Percentiles rank a stretch among this genome's conserved stretches.
Conservation (phyloP, 2,797 vertebrate genomes). For the Microctenopoma steveboyesi region DNA sequence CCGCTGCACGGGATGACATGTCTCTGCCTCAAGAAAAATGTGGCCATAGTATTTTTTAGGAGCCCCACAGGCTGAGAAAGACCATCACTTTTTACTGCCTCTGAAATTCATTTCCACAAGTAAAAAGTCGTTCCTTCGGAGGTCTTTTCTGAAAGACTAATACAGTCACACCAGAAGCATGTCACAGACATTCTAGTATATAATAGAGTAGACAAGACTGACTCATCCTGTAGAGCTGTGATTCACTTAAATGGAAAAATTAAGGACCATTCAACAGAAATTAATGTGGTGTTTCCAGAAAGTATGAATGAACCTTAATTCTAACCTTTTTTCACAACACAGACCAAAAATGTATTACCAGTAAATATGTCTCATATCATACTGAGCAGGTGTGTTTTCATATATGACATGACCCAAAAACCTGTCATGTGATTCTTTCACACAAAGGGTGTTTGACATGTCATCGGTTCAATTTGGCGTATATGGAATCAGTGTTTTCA, state of each 20-base stretch:
- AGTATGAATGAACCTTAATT: neutral
- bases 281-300: neutral
- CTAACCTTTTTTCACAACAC: neutral
- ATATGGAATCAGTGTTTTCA: no score
- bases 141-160: no score
- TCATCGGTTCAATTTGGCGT: no score
- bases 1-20: no score
- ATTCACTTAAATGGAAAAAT: conserved; percentile 8
- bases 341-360: neutral
- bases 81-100: neutral
- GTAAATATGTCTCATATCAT: no score
- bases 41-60: no score
- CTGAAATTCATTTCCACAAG: neutral
- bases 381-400: neutral
- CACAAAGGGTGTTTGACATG: neutral
- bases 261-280: conserved; percentile 10
- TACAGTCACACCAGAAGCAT: no score
- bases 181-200: no score
- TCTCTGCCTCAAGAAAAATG: no score
- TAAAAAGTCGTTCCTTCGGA: neutral
- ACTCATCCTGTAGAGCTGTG: neutral
- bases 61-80: neutral
- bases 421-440: neutral
- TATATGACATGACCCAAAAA: neutral
- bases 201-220: neutral